Percentiles rank a stretch among this genome's conserved stretches.
Evolutionary conservation across 92 coral and sea anemone species (phyloP).

Genomic region (Porites cylindrica): DNA sequence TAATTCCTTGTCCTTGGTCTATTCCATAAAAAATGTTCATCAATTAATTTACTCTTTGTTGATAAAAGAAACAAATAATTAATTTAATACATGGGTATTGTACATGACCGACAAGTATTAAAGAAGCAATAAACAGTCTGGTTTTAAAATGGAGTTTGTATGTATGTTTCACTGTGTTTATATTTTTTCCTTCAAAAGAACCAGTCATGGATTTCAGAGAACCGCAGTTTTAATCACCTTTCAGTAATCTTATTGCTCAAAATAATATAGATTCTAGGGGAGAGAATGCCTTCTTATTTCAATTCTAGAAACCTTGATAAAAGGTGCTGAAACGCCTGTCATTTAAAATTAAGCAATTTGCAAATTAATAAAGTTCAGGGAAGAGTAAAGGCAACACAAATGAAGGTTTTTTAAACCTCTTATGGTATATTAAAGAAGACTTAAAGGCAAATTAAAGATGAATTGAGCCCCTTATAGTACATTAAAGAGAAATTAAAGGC

Average conservation of each 20-base stretch:
- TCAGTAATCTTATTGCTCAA: too few relatives aligned
- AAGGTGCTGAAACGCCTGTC: conserved; percentile 6
- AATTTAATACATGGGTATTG: conserved; percentile 5
- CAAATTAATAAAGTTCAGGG: background rate
- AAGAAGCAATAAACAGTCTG: background rate
- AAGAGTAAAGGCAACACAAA: background rate
- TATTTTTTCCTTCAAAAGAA: conserved; percentile 2
- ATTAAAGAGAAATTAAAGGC: conserved; percentile 10
- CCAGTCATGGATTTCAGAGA: conserved; percentile 10
- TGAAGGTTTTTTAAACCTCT: background rate
- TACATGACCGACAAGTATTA: conserved; percentile 1
- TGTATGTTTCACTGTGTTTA: conserved; percentile 7
- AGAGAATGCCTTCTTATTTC: background rate
- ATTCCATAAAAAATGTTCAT: background rate
- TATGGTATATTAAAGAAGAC: background rate
- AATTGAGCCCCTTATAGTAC: conserved; percentile 13
- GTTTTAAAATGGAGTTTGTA: background rate
- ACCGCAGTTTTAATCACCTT: background rate
- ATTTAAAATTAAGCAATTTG: background rate
- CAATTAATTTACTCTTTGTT: conserved; percentile 8
- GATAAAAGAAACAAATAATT: background rate
- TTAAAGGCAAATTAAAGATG: conserved; percentile 18
- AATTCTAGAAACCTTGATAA: background rate
- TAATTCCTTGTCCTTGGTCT: conserved; percentile 13
- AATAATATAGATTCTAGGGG: background rate